These are phyloP conservation scores for Drosophila yooni DNA, from an alignment of 2,888 invertebrate genomes.

Conservation along the genomic window DNA sequence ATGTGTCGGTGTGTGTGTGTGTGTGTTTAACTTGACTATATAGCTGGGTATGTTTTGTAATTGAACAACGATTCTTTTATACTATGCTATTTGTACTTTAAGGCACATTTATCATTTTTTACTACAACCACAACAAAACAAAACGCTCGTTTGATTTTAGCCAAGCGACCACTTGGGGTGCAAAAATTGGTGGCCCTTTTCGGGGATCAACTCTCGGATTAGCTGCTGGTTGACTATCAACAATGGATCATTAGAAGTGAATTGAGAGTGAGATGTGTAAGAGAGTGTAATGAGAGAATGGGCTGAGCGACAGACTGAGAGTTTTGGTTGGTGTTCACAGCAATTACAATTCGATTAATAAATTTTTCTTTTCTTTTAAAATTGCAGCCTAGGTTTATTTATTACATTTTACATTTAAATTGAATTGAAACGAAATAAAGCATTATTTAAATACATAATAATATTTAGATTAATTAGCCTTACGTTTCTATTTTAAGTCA, in stretches of 20 bases:
- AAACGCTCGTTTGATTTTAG: constrained; percentile 70
- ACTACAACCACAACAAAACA: constrained; percentile 46
- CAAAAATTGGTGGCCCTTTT: constrained; percentile 25
- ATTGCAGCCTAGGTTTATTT: constrained; percentile 57
- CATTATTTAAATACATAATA: constrained; percentile 40
- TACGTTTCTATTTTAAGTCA: constrained; percentile 58
- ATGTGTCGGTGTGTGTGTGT: constrained; percentile 23
- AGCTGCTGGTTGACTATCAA: constrained; percentile 41
- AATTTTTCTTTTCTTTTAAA: constrained; percentile 40
- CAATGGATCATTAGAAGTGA: constrained; percentile 27
- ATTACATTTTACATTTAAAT: constrained; percentile 15
- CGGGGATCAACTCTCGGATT: constrained; percentile 39
- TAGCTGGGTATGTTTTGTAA: constrained; percentile 41
- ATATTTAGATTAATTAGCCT: constrained; percentile 56
- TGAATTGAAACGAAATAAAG: constrained; percentile 39
- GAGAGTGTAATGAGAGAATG: constrained; percentile 17
- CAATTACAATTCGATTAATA: constrained; percentile 30
- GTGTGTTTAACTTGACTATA: constrained; percentile 8
- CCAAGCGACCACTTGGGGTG: constrained; percentile 48
- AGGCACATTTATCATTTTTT: constrained; percentile 42
- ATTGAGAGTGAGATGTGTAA: constrained; percentile 25
- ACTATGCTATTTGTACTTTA: constrained; percentile 56
- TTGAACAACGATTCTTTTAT: constrained; percentile 13
- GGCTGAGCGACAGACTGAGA: constrained; percentile 32
- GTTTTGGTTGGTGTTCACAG: constrained; percentile 11